Conservation (phyloP, 1,140 invertebrate species). For the Diorhabda elongata region DNA sequence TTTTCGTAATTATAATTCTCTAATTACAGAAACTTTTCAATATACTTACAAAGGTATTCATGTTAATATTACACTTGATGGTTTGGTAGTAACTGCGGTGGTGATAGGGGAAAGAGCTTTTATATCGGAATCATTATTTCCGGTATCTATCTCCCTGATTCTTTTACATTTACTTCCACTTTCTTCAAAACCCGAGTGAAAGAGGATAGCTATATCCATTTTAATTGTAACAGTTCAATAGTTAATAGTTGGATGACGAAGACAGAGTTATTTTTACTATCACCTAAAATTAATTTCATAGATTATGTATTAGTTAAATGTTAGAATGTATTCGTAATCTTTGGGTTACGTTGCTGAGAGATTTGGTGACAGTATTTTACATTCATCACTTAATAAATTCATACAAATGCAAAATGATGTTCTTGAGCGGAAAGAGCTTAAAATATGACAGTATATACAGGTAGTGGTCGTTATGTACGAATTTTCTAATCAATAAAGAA, state of each 20-base stretch:
- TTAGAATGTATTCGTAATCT: not conserved
- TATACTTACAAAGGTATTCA: conserved; percentile 11
- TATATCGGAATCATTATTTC: conserved; percentile 6
- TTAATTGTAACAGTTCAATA: not conserved
- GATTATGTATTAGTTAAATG: not conserved
- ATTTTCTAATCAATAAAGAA: too few relatives aligned
- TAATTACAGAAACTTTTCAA: too few relatives aligned
- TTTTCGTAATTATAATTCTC: too few relatives aligned
- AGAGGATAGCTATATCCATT: not conserved
- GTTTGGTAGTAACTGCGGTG: conserved; percentile 9
- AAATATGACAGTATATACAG: too few relatives aligned
- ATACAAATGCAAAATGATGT: too few relatives aligned
- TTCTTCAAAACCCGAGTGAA: conserved; percentile 4
- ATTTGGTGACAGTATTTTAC: too few relatives aligned
- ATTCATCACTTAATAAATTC: too few relatives aligned
- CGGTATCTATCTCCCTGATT: conserved; percentile 7
- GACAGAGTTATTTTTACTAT: not conserved
- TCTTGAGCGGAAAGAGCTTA: too few relatives aligned
- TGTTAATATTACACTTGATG: not conserved
- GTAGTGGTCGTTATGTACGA: too few relatives aligned
- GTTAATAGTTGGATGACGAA: not conserved
- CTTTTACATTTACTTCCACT: conserved; percentile 9
- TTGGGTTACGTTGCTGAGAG: not conserved
- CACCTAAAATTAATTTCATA: not conserved
- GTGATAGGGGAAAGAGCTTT: conserved; percentile 2